Evolutionary conservation across 1,140 invertebrate species (phyloP), one percentile per base, ranked within the genome.

Genomic region (Mizuhopecten yessoensis): DNA sequence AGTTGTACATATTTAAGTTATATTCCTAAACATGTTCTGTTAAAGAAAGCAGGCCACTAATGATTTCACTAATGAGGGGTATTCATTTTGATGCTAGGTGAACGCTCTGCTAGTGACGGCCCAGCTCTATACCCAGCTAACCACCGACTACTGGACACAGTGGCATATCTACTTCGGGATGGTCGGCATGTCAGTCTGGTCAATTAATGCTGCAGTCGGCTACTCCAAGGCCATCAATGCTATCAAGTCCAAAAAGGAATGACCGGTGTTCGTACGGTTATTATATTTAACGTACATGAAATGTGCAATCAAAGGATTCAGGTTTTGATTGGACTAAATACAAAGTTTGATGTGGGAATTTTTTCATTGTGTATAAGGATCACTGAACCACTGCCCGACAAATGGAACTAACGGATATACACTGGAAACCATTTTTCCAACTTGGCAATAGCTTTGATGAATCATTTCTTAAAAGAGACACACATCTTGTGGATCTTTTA

Each of bases 91-190:
- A 57, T 88, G 87, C 23, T 49, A 91, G 90, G 57, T 33, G 33
- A 88, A n/a, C 29, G 33, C n/a, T n/a, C 49, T 49, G 9, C 36
- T 88, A 13, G 9, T 91, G 42, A 86, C 75, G 23, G 87, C 90
- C 33, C 90, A 91, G 57, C 17, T 91, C 15, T 91, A 88, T 86
- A 39, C 36, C 3, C 90, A 91, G 29, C 49, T 88, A 13, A 91
- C 90, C 42, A 91, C 90, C 34, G 45, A 88, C 9, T 86, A 87
- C 23, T 91, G 90, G 90, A 91, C 87, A 33, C 17, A 33, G 34
- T 91, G 90, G 90, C 90, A 91, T n/a, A 86, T 91, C 11, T 91
- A 88, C 57, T 91, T 91, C 42, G 87, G 90, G 10, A 91, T 91
- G 90, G n/a, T 88, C 86, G 90, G 90, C 17, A 88, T 91, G 90